Base-by-base conservation (phyloP, 2,797 vertebrate species). In the Lacerta bilineata region DNA sequence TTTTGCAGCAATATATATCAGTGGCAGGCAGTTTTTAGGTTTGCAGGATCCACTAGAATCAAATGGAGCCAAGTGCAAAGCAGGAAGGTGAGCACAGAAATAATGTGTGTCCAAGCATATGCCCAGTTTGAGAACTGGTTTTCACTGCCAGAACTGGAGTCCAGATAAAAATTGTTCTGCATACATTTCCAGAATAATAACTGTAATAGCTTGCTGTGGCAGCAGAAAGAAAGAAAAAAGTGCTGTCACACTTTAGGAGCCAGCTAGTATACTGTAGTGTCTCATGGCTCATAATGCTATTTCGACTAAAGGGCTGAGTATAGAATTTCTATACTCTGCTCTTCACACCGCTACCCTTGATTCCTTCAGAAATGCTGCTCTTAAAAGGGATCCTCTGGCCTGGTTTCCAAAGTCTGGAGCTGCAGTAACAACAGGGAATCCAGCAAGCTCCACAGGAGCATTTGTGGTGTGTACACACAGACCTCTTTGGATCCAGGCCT, bases 211-310 rank as follows among this genome's bases (percentile, higher is more conserved):
- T 59, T 81, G 76, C 80, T 81, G 64, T 8, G 78, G 72, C 83
- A 39, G 1, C 18, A 23, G 15, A 27, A 50, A 41, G 68, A 27
- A 41, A 29, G 50, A 55, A 29, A 6, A 83, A 83, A 83, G 66
- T 41, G 15, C 46, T 72, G 68, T 55, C 20, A 27, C 68, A 72
- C 33, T 18, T 72, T 72, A 71, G 33, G 46, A 74, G 72, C 82
- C 69, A 72, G 20, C n/a, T 71, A 69, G 50, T 8, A 55, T 72
- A 84, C n/a, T 23, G 29, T 84, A 84, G 43, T 23, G 29, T 84
- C 72, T 84, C 23, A 39, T 72, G 69, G 50, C n/a, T 36, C 71
- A 72, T 50, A 84, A 74, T 71, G 71, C n/a, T 72, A 46, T 55
- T 72, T 55, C 10, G 46, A 39, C 46, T 69, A 71, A 71, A 11